Evolutionary conservation across 2,113 vertebrate species (phyloP).

Genomic region (Synodontis membranacea): DNA sequence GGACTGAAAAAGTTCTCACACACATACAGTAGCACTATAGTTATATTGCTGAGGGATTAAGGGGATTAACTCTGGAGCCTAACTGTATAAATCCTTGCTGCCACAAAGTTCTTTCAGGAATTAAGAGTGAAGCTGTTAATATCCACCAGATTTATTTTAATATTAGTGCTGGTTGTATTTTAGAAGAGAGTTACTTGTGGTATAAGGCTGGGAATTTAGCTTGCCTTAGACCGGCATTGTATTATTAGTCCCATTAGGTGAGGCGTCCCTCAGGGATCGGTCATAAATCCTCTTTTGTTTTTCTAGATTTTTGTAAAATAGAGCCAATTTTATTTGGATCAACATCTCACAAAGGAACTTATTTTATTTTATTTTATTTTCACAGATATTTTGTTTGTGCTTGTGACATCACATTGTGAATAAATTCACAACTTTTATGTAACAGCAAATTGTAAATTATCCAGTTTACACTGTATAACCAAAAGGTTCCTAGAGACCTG

Average conservation of each 20-base stretch:
- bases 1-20: not conserved
- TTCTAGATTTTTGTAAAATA: no score
- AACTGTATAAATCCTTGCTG: not conserved
- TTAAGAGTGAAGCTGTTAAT: not conserved
- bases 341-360: no score
- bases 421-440: no score
- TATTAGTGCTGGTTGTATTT: not conserved
- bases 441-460: no score
- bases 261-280: not conserved
- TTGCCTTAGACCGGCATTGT: not conserved
- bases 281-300: not conserved
- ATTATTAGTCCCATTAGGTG: not conserved
- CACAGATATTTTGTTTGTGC: no score
- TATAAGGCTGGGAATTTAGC: not conserved
- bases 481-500: no score
- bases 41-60: not conserved
- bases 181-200: not conserved
- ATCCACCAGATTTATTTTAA: slow-evolving; percentile 2
- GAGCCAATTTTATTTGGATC: no score
- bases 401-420: no score
- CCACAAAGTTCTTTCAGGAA: not conserved
- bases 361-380: no score
- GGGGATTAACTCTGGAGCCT: not conserved
- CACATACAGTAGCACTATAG: not conserved
- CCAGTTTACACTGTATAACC: no score